These are phyloP conservation scores for Nycticorax nycticorax DNA, from an alignment of 2,113 vertebrate species.

Conservation along the genomic window DNA sequence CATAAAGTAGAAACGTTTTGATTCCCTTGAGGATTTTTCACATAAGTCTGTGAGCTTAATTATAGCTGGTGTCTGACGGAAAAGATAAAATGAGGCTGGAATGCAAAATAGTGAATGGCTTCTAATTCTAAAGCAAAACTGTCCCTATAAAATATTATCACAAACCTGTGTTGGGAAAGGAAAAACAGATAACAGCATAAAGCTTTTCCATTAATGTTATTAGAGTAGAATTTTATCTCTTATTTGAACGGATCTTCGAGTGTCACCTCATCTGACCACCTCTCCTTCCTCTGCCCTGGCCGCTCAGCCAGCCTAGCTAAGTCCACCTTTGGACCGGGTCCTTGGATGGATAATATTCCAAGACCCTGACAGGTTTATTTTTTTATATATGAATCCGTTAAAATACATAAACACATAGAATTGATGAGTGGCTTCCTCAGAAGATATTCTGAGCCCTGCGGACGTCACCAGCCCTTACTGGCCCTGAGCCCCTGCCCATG, in stretches of 20 bases:
- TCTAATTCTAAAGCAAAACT: conserved; percentile 1
- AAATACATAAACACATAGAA: neutral
- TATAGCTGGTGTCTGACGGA: neutral
- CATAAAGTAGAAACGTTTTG: neutral
- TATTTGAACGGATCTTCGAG: neutral
- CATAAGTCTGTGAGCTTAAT: neutral
- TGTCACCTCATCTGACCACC: neutral
- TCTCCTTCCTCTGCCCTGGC: neutral
- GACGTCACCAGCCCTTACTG: neutral
- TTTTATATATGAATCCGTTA: neutral
- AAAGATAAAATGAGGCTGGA: neutral
- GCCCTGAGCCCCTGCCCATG: neutral
- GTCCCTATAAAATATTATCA: neutral
- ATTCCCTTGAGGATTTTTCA: neutral
- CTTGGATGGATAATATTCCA: neutral
- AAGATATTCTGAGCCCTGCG: neutral
- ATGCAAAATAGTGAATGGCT: neutral
- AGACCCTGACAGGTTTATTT: neutral
- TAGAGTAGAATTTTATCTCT: neutral
- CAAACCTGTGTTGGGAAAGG: neutral
- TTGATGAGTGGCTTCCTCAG: neutral
- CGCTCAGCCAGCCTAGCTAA: neutral
- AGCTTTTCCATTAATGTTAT: neutral
- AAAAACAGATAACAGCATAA: neutral
- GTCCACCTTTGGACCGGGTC: neutral